Percentiles rank a stretch among this genome's conserved stretches.
phyloP scores from a whole-genome alignment of 2,113 vertebrate genomes.

The Vulpes ferrilata region DNA sequence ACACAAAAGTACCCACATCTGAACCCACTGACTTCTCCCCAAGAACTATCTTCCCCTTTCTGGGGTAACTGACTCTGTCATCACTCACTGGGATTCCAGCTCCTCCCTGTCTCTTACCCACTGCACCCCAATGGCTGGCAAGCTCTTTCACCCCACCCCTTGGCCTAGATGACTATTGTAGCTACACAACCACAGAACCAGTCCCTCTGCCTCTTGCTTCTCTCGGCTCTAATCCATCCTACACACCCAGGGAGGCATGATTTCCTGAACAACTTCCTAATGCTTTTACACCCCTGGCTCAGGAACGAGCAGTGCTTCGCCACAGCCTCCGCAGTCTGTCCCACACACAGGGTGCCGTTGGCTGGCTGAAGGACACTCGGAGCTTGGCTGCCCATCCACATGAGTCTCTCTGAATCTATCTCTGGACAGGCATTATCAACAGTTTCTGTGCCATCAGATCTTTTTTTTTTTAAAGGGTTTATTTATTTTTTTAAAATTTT shows the following conservation, averaged over 20 bases:
- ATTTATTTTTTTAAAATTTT: no score
- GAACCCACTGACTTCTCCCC: not conserved
- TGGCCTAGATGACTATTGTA: not conserved
- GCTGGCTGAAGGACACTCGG: not conserved
- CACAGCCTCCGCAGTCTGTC: not conserved
- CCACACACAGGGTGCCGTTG: not conserved
- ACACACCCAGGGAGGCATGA: not conserved
- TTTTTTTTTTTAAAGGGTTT: not conserved
- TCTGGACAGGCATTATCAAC: not conserved
- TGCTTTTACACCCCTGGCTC: not conserved
- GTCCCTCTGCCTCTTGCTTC: slow-evolving; percentile 29
- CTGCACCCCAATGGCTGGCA: not conserved
- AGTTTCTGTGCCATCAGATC: not conserved
- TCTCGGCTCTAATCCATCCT: not conserved
- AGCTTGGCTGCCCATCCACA: not conserved
- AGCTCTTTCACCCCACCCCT: not conserved
- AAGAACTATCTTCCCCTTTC: not conserved
- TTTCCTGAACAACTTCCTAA: slow-evolving; percentile 56
- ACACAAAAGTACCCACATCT: not conserved
- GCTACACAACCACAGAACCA: slow-evolving; percentile 49
- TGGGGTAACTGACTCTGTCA: not conserved
- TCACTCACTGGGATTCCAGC: not conserved
- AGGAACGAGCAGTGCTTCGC: not conserved
- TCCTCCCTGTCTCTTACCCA: not conserved
- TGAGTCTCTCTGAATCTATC: not conserved